These are phyloP conservation scores for Paraescarpia echinospica DNA, from an alignment of 1,140 invertebrate species.

Conservation along the genomic window DNA sequence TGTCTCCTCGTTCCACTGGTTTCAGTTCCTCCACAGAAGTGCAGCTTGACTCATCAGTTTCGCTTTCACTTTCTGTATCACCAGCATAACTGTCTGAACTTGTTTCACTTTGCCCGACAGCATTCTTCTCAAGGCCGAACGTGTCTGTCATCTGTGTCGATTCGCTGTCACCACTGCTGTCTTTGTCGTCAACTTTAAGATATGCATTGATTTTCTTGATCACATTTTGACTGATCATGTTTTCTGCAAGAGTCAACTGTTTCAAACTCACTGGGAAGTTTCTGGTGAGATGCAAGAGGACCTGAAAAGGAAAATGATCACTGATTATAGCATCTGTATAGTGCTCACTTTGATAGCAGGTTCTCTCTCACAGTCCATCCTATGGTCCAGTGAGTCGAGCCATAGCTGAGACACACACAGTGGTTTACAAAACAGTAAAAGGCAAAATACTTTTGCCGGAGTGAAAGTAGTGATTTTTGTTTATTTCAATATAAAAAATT, in stretches of 20 bases:
- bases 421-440: too few species aligned
- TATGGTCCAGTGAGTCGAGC: too few species aligned
- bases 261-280: constrained; percentile 21
- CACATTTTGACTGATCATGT: constrained; percentile 11
- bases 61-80: not conserved
- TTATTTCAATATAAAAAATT: too few species aligned
- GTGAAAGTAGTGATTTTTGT: too few species aligned
- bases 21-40: not conserved
- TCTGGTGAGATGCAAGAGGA: constrained; percentile 17
- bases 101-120: too few species aligned
- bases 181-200: not conserved
- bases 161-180: not conserved
- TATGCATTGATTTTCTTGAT: constrained; percentile 16
- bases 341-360: not conserved
- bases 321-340: not conserved
- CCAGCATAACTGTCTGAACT: too few species aligned
- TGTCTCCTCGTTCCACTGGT: not conserved
- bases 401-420: too few species aligned
- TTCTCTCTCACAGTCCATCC: too few species aligned
- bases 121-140: not conserved
- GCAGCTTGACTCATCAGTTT: not conserved
- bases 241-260: constrained; percentile 14
- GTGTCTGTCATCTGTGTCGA: not conserved
- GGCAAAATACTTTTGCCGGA: too few species aligned
- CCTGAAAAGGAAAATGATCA: constrained; percentile 12